Conservation (phyloP, 2,113 vertebrate species). For the Gavialis gangeticus region DNA sequence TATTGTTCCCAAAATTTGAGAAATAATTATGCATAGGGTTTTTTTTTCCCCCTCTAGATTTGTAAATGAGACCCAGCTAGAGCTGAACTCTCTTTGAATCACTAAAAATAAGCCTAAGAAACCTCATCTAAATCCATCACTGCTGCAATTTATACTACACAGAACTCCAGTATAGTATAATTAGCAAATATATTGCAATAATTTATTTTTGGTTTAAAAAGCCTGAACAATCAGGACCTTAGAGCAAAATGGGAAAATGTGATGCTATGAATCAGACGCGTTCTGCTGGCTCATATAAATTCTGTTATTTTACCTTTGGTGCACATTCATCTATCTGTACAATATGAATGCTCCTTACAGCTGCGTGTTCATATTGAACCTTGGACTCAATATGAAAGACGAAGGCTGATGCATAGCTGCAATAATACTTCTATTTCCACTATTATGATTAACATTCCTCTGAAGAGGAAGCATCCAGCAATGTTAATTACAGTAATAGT, state of each 20-base stretch:
- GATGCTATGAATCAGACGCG: conserved; percentile 45
- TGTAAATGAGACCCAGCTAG: conserved; percentile 52
- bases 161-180: conserved; percentile 70
- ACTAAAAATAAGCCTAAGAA: conserved; percentile 72
- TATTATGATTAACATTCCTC: conserved; percentile 51
- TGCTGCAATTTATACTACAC: conserved; percentile 62
- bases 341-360: conserved; percentile 14
- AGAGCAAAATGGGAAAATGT: conserved; percentile 52
- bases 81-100: conserved; percentile 47
- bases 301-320: conserved; percentile 51
- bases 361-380: conserved; percentile 52
- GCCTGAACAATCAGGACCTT: conserved; percentile 66
- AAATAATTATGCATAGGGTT: conserved; percentile 3
- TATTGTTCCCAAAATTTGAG: neutral
- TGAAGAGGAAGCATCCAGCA: conserved; percentile 53
- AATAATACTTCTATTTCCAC: conserved; percentile 67
- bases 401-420: conserved; percentile 41
- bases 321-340: conserved; percentile 34
- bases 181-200: conserved; percentile 74
- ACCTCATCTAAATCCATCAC: conserved; percentile 64
- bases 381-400: conserved; percentile 50
- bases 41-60: conserved; percentile 13
- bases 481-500: conserved; percentile 69
- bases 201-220: conserved; percentile 79
- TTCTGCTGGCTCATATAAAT: conserved; percentile 36